Percentiles rank a stretch among this genome's conserved stretches.
These are phyloP conservation scores for Drosophila pseudoananassae DNA, from an alignment of 1,140 invertebrate species.

Conservation along the genomic window DNA sequence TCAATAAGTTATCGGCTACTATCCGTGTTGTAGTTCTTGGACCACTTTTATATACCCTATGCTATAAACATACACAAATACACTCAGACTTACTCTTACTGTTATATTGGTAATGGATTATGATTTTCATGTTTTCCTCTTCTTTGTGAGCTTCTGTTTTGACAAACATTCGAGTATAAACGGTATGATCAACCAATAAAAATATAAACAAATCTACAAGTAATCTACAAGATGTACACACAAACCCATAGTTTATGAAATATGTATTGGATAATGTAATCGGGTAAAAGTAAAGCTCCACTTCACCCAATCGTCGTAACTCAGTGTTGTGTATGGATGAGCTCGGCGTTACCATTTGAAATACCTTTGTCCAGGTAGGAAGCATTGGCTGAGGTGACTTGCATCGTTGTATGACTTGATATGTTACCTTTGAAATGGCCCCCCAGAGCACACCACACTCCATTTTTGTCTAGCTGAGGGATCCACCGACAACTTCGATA, in stretches of 20 bases:
- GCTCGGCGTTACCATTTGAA: conserved; percentile 35
- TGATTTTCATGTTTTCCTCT: conserved; percentile 36
- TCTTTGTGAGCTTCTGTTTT: conserved; percentile 24
- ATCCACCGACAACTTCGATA: neutral
- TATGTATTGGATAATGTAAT: conserved; percentile 4
- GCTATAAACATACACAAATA: conserved; percentile 5
- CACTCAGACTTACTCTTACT: conserved; percentile 11
- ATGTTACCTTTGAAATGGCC: conserved; percentile 19
- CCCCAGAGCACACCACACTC: conserved; percentile 15
- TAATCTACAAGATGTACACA: conserved; percentile 24
- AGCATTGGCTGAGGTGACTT: conserved; percentile 16
- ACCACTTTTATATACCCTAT: conserved; percentile 20
- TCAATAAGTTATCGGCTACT: conserved; percentile 58
- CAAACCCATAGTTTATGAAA: conserved; percentile 9
- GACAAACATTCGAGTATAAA: conserved; percentile 26
- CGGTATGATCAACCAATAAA: conserved; percentile 41
- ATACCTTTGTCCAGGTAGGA: conserved; percentile 40
- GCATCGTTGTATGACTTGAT: conserved; percentile 34
- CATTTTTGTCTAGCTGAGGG: conserved; percentile 30
- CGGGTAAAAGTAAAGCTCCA: conserved; percentile 23
- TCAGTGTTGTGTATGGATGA: conserved; percentile 62
- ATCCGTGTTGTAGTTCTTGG: conserved; percentile 71
- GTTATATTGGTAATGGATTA: conserved; percentile 11
- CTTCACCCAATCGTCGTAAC: conserved; percentile 26
- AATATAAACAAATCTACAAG: conserved; percentile 21